Conservation (phyloP, 2,888 invertebrate genomes). For the Griposia aprilina region DNA sequence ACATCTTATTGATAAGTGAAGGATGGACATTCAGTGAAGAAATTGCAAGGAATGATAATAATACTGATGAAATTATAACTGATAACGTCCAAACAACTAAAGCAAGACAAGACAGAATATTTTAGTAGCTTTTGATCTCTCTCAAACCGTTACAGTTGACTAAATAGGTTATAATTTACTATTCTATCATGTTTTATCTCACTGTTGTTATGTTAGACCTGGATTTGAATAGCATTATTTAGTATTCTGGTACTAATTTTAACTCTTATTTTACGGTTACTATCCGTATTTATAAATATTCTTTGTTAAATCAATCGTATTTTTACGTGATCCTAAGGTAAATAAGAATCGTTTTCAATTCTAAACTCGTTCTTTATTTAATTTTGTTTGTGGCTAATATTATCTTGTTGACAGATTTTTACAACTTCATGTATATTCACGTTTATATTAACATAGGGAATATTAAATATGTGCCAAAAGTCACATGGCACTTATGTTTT, state of each 20-base stretch:
- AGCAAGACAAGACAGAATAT: background rate
- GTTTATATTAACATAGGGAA: background rate
- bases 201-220: conserved; percentile 7
- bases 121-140: conserved; percentile 29
- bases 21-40: background rate
- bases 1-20: background rate
- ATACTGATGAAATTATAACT: background rate
- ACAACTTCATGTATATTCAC: background rate
- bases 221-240: conserved; percentile 4
- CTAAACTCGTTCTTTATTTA: conserved; percentile 14
- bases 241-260: background rate
- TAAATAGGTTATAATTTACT: conserved; percentile 6
- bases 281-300: conserved; percentile 1
- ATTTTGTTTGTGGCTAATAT: conserved; percentile 27
- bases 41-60: background rate
- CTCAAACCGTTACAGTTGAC: background rate
- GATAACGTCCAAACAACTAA: background rate
- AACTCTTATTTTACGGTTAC: background rate
- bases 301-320: conserved; percentile 7
- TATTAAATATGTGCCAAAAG: background rate
- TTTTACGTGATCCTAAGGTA: conserved; percentile 24
- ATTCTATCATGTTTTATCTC: background rate
- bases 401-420: background rate
- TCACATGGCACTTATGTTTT: background rate
- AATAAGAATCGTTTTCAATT: conserved; percentile 28